Percentiles rank a stretch among this genome's conserved stretches.
phyloP scores from a whole-genome alignment of 1,140 invertebrate species.

The Aphidius gifuensis region DNA sequence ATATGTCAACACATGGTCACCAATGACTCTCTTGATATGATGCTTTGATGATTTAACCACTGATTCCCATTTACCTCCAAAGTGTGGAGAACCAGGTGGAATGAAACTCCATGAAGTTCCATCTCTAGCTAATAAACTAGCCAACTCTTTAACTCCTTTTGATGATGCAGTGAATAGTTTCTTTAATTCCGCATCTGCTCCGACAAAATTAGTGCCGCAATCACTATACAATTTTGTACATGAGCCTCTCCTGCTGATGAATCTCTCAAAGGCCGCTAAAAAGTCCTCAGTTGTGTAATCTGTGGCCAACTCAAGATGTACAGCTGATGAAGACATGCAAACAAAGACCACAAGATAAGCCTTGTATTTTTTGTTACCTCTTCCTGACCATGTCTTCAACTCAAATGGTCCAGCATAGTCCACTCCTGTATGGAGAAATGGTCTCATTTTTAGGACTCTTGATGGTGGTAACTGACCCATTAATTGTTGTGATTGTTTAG shows the following conservation, averaged over 20 bases:
- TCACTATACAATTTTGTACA: conserved; percentile 23
- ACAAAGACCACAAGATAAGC: conserved; percentile 24
- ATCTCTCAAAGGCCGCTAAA: no score
- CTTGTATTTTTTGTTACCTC: conserved; percentile 14
- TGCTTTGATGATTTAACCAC: conserved; percentile 28
- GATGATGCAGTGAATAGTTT: conserved; percentile 19
- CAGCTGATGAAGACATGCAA: no score
- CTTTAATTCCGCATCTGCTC: conserved; percentile 28
- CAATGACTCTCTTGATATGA: conserved; percentile 27
- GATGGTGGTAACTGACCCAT: no score
- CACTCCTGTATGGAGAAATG: no score
- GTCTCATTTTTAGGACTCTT: no score
- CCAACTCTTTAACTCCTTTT: conserved; percentile 25
- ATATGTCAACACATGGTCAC: conserved; percentile 17
- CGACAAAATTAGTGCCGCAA: conserved; percentile 38
- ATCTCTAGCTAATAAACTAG: conserved; percentile 1
- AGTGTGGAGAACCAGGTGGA: conserved; percentile 21
- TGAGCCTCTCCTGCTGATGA: no score
- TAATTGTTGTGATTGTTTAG: no score
- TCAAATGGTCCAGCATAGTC: no score
- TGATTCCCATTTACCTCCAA: conserved; percentile 24
- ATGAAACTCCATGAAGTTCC: conserved; percentile 21
- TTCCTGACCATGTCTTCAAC: background rate
- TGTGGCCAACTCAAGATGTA: no score
- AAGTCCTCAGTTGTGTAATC: no score